Evolutionary conservation across 2,888 invertebrate species (phyloP).

Genomic region (Cerceris ruficornis): DNA sequence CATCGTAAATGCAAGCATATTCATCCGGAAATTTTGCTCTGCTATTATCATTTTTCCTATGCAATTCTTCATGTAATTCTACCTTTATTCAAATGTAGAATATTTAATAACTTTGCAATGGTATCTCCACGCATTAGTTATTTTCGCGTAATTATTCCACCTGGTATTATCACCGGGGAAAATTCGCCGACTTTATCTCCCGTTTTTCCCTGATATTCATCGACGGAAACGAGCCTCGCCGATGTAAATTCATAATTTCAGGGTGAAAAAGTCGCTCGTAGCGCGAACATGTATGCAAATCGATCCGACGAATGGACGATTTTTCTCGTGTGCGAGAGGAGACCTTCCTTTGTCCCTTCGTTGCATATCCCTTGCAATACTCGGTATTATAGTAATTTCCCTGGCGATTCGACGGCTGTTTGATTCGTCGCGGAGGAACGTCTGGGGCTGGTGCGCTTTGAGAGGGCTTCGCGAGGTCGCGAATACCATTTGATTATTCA

Average conservation of each 20-base stretch:
- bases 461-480: too few relatives aligned
- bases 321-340: slow-evolving; percentile 2
- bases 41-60: too few relatives aligned
- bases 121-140: background rate
- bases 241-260: slow-evolving; percentile 14
- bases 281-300: slow-evolving; percentile 43
- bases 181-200: background rate
- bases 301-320: slow-evolving; percentile 32
- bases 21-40: too few relatives aligned
- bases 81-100: too few relatives aligned
- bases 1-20: too few relatives aligned
- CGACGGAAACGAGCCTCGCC: background rate
- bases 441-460: background rate
- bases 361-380: background rate
- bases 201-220: too few relatives aligned
- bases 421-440: background rate
- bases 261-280: slow-evolving; percentile 27
- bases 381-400: slow-evolving; percentile 58
- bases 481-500: too few relatives aligned
- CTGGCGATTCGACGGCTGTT: slow-evolving; percentile 32
- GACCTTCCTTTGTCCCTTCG: slow-evolving; percentile 28
- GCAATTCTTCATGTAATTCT: too few relatives aligned
- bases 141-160: background rate
- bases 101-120: too few relatives aligned
- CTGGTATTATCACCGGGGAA: background rate